Conservation (phyloP, 2,888 invertebrate species). For the Apamea crenata region DNA sequence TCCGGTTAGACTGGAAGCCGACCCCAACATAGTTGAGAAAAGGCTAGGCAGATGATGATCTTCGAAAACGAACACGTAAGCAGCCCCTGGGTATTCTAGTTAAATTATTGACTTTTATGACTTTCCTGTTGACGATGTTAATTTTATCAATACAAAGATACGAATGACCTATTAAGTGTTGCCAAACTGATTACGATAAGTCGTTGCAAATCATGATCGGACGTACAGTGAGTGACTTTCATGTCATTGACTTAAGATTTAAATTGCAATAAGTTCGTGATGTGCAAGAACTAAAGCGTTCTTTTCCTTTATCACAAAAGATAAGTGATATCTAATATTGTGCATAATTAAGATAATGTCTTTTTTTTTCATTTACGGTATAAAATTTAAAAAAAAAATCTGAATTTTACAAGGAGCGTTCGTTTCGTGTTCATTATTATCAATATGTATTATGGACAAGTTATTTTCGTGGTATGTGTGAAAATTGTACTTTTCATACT, state of each 20-base stretch:
- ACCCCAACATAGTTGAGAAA: too few relatives aligned
- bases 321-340: slow-evolving; percentile 39
- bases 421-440: not conserved
- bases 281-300: not conserved
- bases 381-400: not conserved
- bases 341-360: slow-evolving; percentile 31
- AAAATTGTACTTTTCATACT: not conserved
- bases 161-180: not conserved
- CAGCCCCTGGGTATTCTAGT: not conserved
- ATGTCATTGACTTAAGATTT: slow-evolving; percentile 4
- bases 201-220: not conserved
- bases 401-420: not conserved
- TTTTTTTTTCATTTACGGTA: not conserved
- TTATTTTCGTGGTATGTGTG: slow-evolving; percentile 8
- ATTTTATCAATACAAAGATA: slow-evolving; percentile 9
- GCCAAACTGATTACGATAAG: not conserved
- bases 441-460: not conserved
- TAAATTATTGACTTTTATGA: slow-evolving; percentile 7
- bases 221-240: not conserved
- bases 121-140: not conserved
- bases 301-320: slow-evolving; percentile 9
- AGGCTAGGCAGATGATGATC: too few relatives aligned
- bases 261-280: slow-evolving; percentile 19
- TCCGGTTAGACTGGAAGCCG: too few relatives aligned
- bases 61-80: not conserved